phyloP scores from a whole-genome alignment of 1,140 invertebrate species.

The Drosophila saltans region DNA sequence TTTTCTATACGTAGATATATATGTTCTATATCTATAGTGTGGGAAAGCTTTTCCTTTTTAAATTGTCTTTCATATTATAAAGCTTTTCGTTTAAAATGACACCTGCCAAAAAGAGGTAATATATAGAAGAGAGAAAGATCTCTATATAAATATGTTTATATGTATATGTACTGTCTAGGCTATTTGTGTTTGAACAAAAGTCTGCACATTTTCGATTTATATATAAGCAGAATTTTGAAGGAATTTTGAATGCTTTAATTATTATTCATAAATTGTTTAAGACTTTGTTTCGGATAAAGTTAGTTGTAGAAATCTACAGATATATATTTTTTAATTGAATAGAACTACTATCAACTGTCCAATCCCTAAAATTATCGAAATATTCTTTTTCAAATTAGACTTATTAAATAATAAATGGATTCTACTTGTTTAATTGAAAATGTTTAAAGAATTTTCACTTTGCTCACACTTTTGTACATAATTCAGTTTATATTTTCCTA shows the following conservation, averaged over 20 bases:
- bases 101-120: constrained; percentile 62
- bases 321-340: no score
- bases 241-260: not conserved
- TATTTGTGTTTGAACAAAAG: constrained; percentile 12
- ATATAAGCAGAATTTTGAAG: not conserved
- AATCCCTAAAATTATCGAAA: no score
- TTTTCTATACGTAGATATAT: constrained; percentile 54
- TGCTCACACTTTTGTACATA: no score
- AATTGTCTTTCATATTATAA: constrained; percentile 24
- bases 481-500: no score
- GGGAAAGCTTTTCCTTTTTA: constrained; percentile 47
- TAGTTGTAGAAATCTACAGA: no score
- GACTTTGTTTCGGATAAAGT: no score
- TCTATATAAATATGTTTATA: constrained; percentile 22
- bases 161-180: constrained; percentile 22
- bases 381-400: no score
- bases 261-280: no score
- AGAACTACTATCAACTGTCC: no score
- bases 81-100: constrained; percentile 61
- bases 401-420: no score
- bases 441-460: no score
- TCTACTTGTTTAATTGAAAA: no score
- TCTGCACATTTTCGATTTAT: not conserved
- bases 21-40: constrained; percentile 22
- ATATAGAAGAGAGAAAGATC: constrained; percentile 4